Percentiles rank a stretch among this genome's conserved stretches.
Evolutionary conservation across 37 sponge, comb jelly and placozoan genomes (phyloP).

Genomic region (Agelas oroides): DNA sequence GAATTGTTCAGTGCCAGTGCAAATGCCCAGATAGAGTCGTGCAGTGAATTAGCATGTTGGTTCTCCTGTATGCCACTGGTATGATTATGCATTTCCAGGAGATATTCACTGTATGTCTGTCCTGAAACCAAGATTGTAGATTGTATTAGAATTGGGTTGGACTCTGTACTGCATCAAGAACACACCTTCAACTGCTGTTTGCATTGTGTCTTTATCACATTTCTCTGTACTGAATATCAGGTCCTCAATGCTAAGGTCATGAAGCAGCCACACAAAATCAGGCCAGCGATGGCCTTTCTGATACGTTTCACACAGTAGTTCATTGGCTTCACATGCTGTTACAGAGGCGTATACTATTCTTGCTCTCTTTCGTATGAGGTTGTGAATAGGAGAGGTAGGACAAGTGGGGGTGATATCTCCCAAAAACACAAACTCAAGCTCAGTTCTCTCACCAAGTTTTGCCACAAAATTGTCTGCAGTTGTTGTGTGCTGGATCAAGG

Average conservation of each 20-base stretch:
- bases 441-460: too few species aligned
- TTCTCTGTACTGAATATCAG: too few species aligned
- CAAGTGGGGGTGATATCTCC: too few species aligned
- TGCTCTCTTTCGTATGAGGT: too few species aligned
- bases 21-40: conserved; percentile 60
- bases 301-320: conserved; percentile 33
- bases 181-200: conserved; percentile 13
- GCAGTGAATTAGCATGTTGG: conserved; percentile 29
- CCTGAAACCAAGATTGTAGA: conserved; percentile 10
- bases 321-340: too few species aligned
- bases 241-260: not conserved
- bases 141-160: not conserved
- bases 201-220: conserved; percentile 3
- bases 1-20: conserved; percentile 51
- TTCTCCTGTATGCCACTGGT: not conserved
- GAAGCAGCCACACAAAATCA: conserved; percentile 37
- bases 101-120: conserved; percentile 23
- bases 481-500: too few species aligned
- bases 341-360: too few species aligned
- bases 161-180: conserved; percentile 18
- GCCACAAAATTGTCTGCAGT: too few species aligned
- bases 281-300: conserved; percentile 13
- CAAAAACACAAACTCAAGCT: too few species aligned
- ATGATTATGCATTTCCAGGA: too few species aligned
- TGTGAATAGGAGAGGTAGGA: too few species aligned